phyloP scores from a whole-genome alignment of 2,797 vertebrate species.

The Heliangelus exortis region DNA sequence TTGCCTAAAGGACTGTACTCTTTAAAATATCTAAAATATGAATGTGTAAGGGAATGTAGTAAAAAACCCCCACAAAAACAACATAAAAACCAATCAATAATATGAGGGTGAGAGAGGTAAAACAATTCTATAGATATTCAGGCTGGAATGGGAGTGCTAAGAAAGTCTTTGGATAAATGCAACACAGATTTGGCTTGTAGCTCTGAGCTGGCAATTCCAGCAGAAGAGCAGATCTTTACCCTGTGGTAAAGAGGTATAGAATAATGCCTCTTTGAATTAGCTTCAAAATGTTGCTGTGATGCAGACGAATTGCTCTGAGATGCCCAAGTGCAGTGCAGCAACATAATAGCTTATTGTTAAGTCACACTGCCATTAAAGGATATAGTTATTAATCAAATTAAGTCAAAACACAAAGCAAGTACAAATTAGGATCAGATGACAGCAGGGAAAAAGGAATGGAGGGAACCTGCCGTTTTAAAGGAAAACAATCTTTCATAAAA shows the following conservation, averaged over 20 bases:
- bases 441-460: slow-evolving; percentile 24
- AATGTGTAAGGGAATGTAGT: not conserved
- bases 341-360: slow-evolving; percentile 75
- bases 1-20: not conserved
- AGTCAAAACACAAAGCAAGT: slow-evolving; percentile 66
- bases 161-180: slow-evolving; percentile 78
- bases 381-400: slow-evolving; percentile 76
- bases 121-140: slow-evolving; percentile 67
- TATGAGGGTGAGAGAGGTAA: slow-evolving; percentile 1
- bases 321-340: slow-evolving; percentile 59
- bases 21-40: not conserved
- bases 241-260: slow-evolving; percentile 71
- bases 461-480: slow-evolving; percentile 55
- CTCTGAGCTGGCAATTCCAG: slow-evolving; percentile 68
- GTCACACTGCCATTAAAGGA: slow-evolving; percentile 53
- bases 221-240: slow-evolving; percentile 67
- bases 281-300: slow-evolving; percentile 73
- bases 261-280: slow-evolving; percentile 80
- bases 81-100: slow-evolving; percentile 37
- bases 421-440: slow-evolving; percentile 67
- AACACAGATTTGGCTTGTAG: slow-evolving; percentile 81
- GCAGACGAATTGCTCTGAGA: slow-evolving; percentile 70
- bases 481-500: slow-evolving; percentile 45
- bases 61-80: not conserved
- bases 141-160: slow-evolving; percentile 69